These are phyloP conservation scores for Typhlichthys subterraneus DNA, from an alignment of 2,797 vertebrate genomes.

Conservation along the genomic window DNA sequence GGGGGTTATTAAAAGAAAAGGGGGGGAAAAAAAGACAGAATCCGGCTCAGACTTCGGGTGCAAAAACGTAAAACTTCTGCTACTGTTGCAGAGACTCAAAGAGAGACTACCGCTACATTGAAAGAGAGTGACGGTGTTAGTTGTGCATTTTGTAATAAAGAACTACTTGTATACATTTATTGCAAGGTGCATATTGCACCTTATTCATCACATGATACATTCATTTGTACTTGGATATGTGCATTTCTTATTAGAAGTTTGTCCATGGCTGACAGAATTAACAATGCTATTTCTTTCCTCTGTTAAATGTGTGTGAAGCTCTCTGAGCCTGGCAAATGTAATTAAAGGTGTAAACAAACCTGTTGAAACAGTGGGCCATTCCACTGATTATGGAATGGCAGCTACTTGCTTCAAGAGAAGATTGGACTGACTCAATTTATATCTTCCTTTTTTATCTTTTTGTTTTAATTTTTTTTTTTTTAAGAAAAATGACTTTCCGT, in stretches of 20 bases:
- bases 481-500: background rate
- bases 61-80: conserved; percentile 50
- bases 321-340: background rate
- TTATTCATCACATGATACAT: background rate
- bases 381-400: too few relatives aligned
- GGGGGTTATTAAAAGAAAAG: conserved; percentile 57
- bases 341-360: background rate
- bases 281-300: background rate
- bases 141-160: too few relatives aligned
- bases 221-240: too few relatives aligned
- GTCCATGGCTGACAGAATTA: background rate
- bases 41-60: conserved; percentile 45
- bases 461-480: conserved; percentile 2
- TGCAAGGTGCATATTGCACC: too few relatives aligned
- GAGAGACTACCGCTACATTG: too few relatives aligned
- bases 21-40: conserved; percentile 25
- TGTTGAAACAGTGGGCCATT: too few relatives aligned
- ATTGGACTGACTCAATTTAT: too few relatives aligned
- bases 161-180: too few relatives aligned
- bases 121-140: too few relatives aligned
- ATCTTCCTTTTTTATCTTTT: too few relatives aligned
- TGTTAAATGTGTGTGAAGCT: background rate
- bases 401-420: background rate
- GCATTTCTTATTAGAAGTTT: too few relatives aligned
- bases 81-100: too few relatives aligned